Evolutionary conservation across 2,113 vertebrate species (phyloP).

Genomic region (Cepphus grylle): DNA sequence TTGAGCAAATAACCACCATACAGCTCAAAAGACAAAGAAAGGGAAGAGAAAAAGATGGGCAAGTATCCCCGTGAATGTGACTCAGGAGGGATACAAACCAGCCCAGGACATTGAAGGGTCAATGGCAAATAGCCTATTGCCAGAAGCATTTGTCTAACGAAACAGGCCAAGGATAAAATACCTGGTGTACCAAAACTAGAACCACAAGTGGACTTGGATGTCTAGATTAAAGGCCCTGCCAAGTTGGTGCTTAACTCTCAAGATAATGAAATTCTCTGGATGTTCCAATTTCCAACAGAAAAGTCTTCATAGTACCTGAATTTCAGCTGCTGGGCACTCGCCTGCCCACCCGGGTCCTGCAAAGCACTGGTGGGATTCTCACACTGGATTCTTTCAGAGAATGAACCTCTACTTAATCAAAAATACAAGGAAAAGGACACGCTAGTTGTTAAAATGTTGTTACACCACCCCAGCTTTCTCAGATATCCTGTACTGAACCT

Average conservation of each 20-base stretch:
- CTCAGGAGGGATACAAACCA: neutral
- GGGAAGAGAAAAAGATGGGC: neutral
- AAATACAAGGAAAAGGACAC: neutral
- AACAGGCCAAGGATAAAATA: neutral
- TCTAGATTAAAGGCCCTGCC: neutral
- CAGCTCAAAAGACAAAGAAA: conserved; percentile 15
- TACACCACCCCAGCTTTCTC: neutral
- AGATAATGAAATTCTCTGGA: neutral
- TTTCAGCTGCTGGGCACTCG: neutral
- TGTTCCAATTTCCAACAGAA: neutral
- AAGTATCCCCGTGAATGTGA: neutral
- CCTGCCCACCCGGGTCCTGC: neutral
- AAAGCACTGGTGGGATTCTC: neutral
- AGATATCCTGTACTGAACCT: neutral
- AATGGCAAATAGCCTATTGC: neutral
- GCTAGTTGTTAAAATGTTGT: neutral
- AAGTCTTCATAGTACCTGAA: neutral
- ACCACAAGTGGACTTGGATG: neutral
- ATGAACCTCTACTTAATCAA: neutral
- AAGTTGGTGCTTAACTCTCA: neutral
- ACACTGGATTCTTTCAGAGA: neutral
- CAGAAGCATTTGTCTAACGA: neutral
- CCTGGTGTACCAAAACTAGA: neutral
- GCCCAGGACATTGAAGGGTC: neutral
- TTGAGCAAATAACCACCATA: conserved; percentile 27